A percentile compares a stretch with the other conserved stretches of the same genome.
Evolutionary conservation across 2,797 vertebrate species (phyloP).

Genomic region (Phrynocephalus guinanensis): DNA sequence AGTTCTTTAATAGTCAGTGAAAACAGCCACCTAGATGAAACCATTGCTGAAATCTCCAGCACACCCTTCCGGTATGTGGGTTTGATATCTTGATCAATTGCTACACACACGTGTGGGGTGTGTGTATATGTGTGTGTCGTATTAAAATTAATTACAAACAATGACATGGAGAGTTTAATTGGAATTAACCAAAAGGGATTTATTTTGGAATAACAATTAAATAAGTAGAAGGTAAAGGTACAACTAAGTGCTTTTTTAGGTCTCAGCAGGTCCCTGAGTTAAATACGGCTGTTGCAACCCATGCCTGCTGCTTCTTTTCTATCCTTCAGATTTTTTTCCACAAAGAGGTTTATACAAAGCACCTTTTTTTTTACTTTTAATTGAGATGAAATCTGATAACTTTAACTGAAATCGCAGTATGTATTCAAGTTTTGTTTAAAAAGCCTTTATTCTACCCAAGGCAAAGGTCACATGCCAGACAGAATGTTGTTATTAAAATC

Average conservation of each 20-base stretch:
- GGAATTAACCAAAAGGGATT: too few relatives aligned
- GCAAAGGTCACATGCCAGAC: conserved; percentile 38
- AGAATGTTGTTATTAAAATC: conserved; percentile 3
- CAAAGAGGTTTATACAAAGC: conserved; percentile 6
- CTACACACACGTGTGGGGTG: too few relatives aligned
- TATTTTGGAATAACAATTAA: too few relatives aligned
- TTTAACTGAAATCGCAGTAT: conserved; percentile 20
- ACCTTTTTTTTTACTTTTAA: conserved; percentile 23
- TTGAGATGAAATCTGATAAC: conserved; percentile 38
- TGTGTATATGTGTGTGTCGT: too few relatives aligned
- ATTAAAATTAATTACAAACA: too few relatives aligned
- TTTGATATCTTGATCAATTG: too few relatives aligned
- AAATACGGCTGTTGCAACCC: conserved; percentile 17
- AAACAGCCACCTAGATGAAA: too few relatives aligned
- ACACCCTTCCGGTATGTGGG: too few relatives aligned
- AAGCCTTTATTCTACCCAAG: conserved; percentile 18
- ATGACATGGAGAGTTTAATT: too few relatives aligned
- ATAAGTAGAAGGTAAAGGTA: too few relatives aligned
- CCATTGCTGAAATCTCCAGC: too few relatives aligned
- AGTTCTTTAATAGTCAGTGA: too few relatives aligned
- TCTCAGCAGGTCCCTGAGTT: background rate
- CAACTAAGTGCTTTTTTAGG: background rate
- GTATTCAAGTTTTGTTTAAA: background rate
- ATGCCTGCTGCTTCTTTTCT: background rate
- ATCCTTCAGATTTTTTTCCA: conserved; percentile 21